phyloP scores from a whole-genome alignment of 2,113 vertebrate genomes.

The Oceanites oceanicus region DNA sequence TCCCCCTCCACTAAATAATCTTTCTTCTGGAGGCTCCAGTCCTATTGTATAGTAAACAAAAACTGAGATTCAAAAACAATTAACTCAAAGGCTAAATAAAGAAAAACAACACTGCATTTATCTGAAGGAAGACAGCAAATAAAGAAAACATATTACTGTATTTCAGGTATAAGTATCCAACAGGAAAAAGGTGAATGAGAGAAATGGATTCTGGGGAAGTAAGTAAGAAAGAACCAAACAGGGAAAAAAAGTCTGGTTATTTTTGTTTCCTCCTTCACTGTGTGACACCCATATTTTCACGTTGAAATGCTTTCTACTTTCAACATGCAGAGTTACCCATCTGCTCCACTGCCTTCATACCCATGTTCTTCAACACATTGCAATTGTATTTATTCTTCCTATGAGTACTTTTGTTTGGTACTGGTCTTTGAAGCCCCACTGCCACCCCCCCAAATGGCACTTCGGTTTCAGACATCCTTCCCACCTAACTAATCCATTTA shows the following conservation, averaged over 20 bases:
- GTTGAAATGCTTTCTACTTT: neutral
- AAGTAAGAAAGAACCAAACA: neutral
- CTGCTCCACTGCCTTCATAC: neutral
- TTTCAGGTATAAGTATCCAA: neutral
- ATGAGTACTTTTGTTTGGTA: neutral
- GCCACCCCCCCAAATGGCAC: rapidly evolving
- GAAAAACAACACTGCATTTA: neutral
- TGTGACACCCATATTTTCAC: neutral
- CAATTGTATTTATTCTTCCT: neutral
- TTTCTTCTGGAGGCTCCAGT: neutral
- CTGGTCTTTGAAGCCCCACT: neutral
- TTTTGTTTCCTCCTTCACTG: neutral
- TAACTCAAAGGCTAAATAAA: neutral
- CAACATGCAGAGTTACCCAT: neutral
- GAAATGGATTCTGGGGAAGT: neutral
- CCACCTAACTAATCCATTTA: neutral
- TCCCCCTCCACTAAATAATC: neutral
- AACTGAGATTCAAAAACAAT: neutral
- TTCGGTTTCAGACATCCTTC: neutral
- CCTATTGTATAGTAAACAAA: neutral
- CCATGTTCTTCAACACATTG: neutral
- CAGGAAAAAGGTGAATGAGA: neutral
- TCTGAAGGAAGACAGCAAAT: neutral
- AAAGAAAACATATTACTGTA: neutral
- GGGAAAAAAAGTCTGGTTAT: neutral